Base-by-base conservation (phyloP, 2,888 invertebrate species). In the Pheosia gnoma region DNA sequence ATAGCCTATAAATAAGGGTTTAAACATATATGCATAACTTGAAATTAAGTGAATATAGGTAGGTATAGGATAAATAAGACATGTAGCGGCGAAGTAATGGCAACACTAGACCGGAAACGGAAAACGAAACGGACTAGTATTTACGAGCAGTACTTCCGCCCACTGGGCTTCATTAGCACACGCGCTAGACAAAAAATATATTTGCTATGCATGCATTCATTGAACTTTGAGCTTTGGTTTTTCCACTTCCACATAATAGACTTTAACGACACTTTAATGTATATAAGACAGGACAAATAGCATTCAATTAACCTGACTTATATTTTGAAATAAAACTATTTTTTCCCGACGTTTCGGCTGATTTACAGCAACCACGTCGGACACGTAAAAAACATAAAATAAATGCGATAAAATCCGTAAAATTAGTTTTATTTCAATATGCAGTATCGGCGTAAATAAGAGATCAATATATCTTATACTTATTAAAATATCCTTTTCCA, bases 81-180 rank as follows among this genome's bases (percentile, higher is more conserved):
- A 84, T 87, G 86, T 86, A 87, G 81, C 81, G 84, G 81, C 84
- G 81, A 86, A 89, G 85, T 89, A 89, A 88, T 85, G 82, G 89
- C 84, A 86, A 85, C 85, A 84, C 82, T 82, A 82, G 85, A 78
- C 85, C 87, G 91, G 91, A 91, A 91, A 82, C 89, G 91, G 91
- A 88, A 90, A 90, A 89, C 91, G 89, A 89, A 91, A 87, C 89
- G 88, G 88, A 86, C 87, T 85, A 86, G 89, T 91, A 93, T 93
- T 92, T 93, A 93, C 91, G 91, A 90, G 83, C 87, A 75, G 82
- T 72, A 88, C 89, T 86, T 91, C 92, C 92, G 91, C 85, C 82
- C 83, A 80, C 83, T 83, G 84, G 80, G 86, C 85, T 84, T 87
- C 85, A 87, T 88, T 88, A 87, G 79, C 81, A 84, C 84, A 82